These are phyloP conservation scores for Gymnocypris eckloni DNA, from an alignment of 2,797 vertebrate species.

Conservation along the genomic window DNA sequence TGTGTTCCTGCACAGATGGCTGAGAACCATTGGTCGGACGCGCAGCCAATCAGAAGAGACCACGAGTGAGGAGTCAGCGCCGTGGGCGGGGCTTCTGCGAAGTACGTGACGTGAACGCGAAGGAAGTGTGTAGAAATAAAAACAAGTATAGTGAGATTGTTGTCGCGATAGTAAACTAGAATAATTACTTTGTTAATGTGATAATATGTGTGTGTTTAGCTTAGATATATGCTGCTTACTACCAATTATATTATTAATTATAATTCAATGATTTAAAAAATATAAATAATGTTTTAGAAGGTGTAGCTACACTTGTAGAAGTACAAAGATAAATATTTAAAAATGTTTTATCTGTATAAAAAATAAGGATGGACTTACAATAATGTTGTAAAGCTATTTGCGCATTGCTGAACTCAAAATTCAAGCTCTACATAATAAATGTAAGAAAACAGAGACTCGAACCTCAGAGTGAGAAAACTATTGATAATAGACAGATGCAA, in stretches of 20 bases:
- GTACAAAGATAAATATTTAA: background rate
- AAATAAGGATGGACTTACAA: background rate
- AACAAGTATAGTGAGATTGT: background rate
- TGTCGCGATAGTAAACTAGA: background rate
- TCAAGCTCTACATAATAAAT: background rate
- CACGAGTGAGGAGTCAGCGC: constrained; percentile 71
- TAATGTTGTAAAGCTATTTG: background rate
- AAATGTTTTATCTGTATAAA: too few species aligned
- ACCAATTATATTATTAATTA: too few species aligned
- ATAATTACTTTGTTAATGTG: background rate
- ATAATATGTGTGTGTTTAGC: too few species aligned
- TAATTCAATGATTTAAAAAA: too few species aligned
- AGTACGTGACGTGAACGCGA: background rate
- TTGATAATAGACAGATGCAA: background rate
- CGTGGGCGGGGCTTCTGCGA: background rate
- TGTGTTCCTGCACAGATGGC: constrained; percentile 78
- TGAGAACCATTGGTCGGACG: constrained; percentile 70
- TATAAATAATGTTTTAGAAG: too few species aligned
- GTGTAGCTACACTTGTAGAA: background rate
- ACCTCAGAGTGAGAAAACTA: background rate
- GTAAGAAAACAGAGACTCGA: background rate
- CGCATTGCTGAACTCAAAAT: background rate
- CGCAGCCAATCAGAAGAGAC: constrained; percentile 74
- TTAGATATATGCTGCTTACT: too few species aligned
- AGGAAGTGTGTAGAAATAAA: background rate